phyloP scores from a whole-genome alignment of 2,797 vertebrate genomes.

The Huso huso region DNA sequence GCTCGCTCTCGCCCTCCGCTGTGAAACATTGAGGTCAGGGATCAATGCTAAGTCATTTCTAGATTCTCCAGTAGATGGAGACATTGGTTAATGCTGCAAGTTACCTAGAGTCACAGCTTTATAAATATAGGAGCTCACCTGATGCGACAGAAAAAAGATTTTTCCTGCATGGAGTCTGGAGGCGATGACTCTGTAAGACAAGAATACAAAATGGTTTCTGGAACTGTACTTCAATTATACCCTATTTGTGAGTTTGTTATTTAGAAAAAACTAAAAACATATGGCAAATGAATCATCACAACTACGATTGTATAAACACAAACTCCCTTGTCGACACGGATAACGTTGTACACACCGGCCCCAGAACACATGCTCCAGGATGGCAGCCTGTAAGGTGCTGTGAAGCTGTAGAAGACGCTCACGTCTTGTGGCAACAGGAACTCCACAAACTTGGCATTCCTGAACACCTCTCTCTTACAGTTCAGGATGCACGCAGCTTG shows the following conservation, averaged over 20 bases:
- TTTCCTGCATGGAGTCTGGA: slow-evolving; percentile 70
- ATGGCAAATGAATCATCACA: neutral
- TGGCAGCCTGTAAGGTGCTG: slow-evolving; percentile 67
- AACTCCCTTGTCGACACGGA: slow-evolving; percentile 5
- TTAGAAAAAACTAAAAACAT: neutral
- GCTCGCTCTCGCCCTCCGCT: slow-evolving; percentile 56
- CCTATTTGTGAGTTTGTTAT: too few species aligned
- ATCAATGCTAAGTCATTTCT: neutral
- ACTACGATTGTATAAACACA: neutral
- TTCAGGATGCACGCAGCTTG: slow-evolving; percentile 72
- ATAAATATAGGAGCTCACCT: slow-evolving; percentile 48
- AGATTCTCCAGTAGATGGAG: neutral
- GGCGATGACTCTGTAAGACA: slow-evolving; percentile 48
- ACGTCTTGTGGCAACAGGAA: slow-evolving; percentile 80
- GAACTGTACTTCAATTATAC: too few species aligned
- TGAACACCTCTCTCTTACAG: slow-evolving; percentile 70
- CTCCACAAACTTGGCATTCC: slow-evolving; percentile 73
- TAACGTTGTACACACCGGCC: slow-evolving; percentile 50
- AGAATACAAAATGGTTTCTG: slow-evolving; percentile 6
- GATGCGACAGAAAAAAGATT: slow-evolving; percentile 90
- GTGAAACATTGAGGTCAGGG: slow-evolving; percentile 18
- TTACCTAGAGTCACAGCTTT: slow-evolving; percentile 15
- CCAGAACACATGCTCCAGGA: slow-evolving; percentile 68
- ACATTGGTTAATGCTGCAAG: neutral
- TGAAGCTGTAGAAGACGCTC: slow-evolving; percentile 75